Percentiles rank a stretch among this genome's conserved stretches.
phyloP scores from a whole-genome alignment of 1,140 invertebrate genomes.

The Triops cancriformis region DNA sequence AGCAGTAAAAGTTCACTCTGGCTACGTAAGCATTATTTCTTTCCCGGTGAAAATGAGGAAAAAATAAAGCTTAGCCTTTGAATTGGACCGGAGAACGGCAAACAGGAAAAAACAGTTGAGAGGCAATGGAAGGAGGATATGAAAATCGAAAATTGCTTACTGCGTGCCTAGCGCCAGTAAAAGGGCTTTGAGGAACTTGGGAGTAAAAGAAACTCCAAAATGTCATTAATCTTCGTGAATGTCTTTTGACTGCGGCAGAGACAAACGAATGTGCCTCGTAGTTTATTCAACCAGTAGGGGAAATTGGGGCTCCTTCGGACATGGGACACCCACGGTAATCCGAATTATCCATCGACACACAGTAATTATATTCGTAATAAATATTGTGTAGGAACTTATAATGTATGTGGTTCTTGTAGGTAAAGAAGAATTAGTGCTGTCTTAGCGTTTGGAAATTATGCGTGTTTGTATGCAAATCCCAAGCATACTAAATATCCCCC shows the following conservation, averaged over 20 bases:
- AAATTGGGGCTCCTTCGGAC: no score
- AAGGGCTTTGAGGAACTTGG: background rate
- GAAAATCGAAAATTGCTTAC: background rate
- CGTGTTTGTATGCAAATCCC: no score
- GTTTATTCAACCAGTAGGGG: no score
- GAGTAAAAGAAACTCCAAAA: background rate
- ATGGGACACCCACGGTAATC: no score
- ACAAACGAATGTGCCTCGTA: no score
- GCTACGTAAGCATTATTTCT: background rate
- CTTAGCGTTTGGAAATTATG: no score
- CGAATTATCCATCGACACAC: no score
- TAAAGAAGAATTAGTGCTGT: no score
- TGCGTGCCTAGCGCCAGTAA: background rate
- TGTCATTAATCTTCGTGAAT: constrained; percentile 1
- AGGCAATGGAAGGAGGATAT: background rate
- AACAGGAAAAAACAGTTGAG: background rate
- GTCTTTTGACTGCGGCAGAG: background rate
- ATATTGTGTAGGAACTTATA: no score
- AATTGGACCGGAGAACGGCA: background rate
- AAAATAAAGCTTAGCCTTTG: background rate
- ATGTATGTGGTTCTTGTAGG: no score
- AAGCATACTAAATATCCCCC: no score
- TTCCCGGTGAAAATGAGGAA: background rate
- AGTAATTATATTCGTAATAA: no score
- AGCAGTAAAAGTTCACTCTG: background rate